Percentiles rank a stretch among this genome's conserved stretches.
These are phyloP conservation scores for Empidonax alnorum DNA, from an alignment of 2,113 vertebrate genomes.

Conservation along the genomic window DNA sequence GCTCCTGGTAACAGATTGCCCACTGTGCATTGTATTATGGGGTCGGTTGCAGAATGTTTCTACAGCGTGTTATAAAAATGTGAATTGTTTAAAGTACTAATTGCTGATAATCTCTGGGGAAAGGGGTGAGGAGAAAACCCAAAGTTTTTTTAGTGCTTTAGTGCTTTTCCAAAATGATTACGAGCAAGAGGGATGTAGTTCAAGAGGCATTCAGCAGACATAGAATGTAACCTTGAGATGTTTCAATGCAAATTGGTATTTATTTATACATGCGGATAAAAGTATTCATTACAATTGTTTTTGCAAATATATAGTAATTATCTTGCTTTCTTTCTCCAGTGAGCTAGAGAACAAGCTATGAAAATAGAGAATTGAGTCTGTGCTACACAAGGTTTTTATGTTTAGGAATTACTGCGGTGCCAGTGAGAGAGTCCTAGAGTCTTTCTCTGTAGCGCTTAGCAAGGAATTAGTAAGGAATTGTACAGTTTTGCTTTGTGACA, in stretches of 20 bases:
- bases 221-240: neutral
- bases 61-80: neutral
- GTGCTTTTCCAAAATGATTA: neutral
- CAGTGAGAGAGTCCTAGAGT: neutral
- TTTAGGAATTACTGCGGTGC: neutral
- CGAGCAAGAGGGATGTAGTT: neutral
- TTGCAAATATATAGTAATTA: neutral
- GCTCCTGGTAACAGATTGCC: neutral
- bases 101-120: neutral
- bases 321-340: neutral
- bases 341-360: neutral
- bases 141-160: neutral
- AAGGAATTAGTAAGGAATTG: neutral
- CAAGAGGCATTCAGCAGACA: neutral
- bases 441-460: neutral
- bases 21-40: neutral
- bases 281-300: neutral
- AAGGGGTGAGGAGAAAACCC: neutral
- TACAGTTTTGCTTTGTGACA: neutral
- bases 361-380: neutral
- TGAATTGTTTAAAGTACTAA: neutral
- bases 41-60: neutral
- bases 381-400: neutral
- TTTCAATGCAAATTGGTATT: neutral
- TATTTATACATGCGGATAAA: conserved; percentile 18